These are phyloP conservation scores for Lysiphlebus fabarum DNA, from an alignment of 1,140 invertebrate genomes.

Conservation along the genomic window DNA sequence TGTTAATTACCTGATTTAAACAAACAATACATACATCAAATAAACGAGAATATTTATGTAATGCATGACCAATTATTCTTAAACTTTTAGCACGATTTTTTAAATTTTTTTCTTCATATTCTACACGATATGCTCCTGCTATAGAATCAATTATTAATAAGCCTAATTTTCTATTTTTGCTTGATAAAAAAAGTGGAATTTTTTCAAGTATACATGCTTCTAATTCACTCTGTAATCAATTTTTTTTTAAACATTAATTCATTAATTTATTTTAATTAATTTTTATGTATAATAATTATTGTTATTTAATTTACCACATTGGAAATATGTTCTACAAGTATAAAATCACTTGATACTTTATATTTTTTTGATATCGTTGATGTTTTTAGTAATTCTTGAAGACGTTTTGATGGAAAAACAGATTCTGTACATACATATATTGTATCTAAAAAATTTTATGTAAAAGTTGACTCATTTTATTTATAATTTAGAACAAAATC, in stretches of 20 bases:
- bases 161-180: slow-evolving; percentile 53
- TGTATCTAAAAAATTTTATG: slow-evolving; percentile 58
- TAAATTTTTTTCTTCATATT: slow-evolving; percentile 55
- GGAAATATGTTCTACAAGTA: slow-evolving; percentile 60
- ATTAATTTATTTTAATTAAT: slow-evolving; percentile 24
- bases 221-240: slow-evolving; percentile 53
- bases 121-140: slow-evolving; percentile 67
- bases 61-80: slow-evolving; percentile 55
- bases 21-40: slow-evolving; percentile 64
- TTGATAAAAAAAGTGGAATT: slow-evolving; percentile 54
- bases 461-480: too few species aligned
- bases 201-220: slow-evolving; percentile 58
- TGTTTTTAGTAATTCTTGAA: slow-evolving; percentile 55
- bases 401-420: slow-evolving; percentile 67
- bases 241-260: slow-evolving; percentile 12
- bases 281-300: background rate
- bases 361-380: slow-evolving; percentile 40
- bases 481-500: too few species aligned
- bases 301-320: slow-evolving; percentile 39
- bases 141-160: slow-evolving; percentile 75
- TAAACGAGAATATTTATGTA: slow-evolving; percentile 59
- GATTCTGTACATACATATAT: slow-evolving; percentile 77
- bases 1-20: slow-evolving; percentile 67
- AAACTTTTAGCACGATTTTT: slow-evolving; percentile 59
- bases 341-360: slow-evolving; percentile 50